Evolutionary conservation across 2,113 vertebrate genomes (phyloP).

Genomic region (Xiphophorus maculatus): DNA sequence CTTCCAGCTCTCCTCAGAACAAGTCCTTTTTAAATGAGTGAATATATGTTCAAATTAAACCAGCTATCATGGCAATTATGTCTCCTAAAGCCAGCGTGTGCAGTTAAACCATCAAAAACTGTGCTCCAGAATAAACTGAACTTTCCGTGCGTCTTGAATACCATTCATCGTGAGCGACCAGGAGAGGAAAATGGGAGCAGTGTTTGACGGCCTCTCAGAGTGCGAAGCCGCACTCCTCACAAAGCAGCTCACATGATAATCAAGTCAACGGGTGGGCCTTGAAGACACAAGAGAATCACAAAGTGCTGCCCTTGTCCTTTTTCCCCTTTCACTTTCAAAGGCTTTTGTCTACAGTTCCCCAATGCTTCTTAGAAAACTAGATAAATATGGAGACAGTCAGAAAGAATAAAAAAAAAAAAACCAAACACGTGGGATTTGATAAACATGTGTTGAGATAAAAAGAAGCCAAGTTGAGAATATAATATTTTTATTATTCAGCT

Average conservation of each 20-base stretch:
- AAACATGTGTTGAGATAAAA: background rate
- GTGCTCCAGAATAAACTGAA: conserved; percentile 42
- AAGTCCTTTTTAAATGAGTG: conserved; percentile 10
- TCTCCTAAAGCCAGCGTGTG: conserved; percentile 40
- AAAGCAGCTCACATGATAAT: conserved; percentile 58
- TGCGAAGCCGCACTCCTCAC: conserved; percentile 43
- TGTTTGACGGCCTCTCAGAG: conserved; percentile 53
- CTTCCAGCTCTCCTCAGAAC: background rate
- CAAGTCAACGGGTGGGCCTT: conserved; percentile 34
- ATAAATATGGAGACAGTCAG: conserved; percentile 14
- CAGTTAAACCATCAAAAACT: conserved; percentile 56
- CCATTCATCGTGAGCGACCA: conserved; percentile 36
- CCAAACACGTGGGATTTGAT: background rate
- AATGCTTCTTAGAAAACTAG: conserved; percentile 1
- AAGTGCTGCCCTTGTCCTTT: conserved; percentile 42
- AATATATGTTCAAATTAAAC: conserved; percentile 37
- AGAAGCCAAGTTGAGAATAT: conserved; percentile 7
- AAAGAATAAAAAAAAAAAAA: background rate
- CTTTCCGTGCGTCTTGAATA: conserved; percentile 40
- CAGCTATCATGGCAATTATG: conserved; percentile 8
- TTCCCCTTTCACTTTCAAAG: background rate
- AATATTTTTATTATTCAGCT: background rate
- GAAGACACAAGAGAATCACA: conserved; percentile 53
- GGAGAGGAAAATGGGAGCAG: conserved; percentile 30
- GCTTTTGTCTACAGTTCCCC: conserved; percentile 18